phyloP scores from a whole-genome alignment of 2,113 vertebrate species.

The Eretmochelys imbricata region DNA sequence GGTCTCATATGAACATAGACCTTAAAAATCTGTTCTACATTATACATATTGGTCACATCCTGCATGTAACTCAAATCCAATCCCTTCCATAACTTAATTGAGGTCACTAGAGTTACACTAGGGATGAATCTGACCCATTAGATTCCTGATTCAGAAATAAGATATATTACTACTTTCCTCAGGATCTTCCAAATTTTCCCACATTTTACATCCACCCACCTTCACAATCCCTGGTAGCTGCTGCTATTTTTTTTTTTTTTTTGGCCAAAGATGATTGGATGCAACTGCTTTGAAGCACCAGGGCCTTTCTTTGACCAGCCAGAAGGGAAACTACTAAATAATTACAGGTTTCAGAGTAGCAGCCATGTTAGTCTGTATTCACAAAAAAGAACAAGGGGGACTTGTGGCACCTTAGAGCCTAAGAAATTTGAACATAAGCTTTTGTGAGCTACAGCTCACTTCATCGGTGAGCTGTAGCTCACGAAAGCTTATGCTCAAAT shows the following conservation, averaged over 20 bases:
- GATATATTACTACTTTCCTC: neutral
- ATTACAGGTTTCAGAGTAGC: neutral
- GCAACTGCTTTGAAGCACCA: neutral
- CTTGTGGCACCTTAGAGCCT: no score
- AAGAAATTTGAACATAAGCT: no score
- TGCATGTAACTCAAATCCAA: neutral
- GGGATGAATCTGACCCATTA: neutral
- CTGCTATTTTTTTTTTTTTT: neutral
- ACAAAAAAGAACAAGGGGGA: no score
- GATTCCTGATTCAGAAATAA: accelerated
- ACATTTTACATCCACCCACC: neutral
- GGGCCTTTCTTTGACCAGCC: neutral
- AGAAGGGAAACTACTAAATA: neutral
- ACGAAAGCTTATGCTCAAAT: no score
- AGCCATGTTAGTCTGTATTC: no score
- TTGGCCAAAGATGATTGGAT: accelerated
- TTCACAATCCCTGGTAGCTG: neutral
- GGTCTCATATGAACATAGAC: neutral
- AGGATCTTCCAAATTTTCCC: neutral
- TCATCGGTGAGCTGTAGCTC: no score
- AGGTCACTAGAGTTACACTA: neutral
- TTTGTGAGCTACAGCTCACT: no score
- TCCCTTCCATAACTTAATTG: neutral
- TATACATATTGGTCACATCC: neutral
- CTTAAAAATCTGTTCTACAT: neutral